Conservation (phyloP, 2,888 invertebrate species). For the Cyrtodaria siliqua region DNA sequence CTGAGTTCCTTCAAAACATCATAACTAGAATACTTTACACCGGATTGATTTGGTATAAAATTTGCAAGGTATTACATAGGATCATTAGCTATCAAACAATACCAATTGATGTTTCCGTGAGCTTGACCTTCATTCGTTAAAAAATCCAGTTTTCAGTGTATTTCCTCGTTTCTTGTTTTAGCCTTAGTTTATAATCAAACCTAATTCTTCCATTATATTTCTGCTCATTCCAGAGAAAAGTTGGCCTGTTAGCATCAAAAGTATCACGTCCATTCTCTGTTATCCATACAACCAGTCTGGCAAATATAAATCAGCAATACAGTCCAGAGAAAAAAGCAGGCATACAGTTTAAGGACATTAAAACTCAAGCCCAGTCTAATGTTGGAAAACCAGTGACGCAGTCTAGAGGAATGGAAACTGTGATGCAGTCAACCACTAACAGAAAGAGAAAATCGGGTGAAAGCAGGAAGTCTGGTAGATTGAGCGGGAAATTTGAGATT, state of each 20-base stretch:
- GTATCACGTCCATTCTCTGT: constrained; percentile 74
- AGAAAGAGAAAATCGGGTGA: constrained; percentile 16
- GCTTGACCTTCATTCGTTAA: no score
- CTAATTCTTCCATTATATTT: not conserved
- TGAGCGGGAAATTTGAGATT: constrained; percentile 20
- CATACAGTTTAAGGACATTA: not conserved
- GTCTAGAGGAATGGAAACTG: constrained; percentile 1
- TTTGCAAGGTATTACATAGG: no score
- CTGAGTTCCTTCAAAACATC: no score
- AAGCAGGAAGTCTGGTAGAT: not conserved
- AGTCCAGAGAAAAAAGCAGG: constrained; percentile 68
- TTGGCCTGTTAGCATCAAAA: constrained; percentile 70
- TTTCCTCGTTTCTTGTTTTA: no score
- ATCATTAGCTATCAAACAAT: no score
- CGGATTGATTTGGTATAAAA: no score
- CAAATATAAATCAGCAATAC: constrained; percentile 76
- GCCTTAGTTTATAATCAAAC: no score
- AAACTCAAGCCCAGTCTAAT: no score
- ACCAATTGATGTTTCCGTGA: no score
- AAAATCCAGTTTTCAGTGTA: no score
- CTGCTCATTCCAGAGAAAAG: constrained; percentile 67
- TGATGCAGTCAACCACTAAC: not conserved
- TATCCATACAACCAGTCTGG: constrained; percentile 76
- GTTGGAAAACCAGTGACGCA: not conserved
- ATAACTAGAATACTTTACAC: no score